Conservation (phyloP, 2,797 vertebrate genomes). For the Scolopax rusticola region DNA sequence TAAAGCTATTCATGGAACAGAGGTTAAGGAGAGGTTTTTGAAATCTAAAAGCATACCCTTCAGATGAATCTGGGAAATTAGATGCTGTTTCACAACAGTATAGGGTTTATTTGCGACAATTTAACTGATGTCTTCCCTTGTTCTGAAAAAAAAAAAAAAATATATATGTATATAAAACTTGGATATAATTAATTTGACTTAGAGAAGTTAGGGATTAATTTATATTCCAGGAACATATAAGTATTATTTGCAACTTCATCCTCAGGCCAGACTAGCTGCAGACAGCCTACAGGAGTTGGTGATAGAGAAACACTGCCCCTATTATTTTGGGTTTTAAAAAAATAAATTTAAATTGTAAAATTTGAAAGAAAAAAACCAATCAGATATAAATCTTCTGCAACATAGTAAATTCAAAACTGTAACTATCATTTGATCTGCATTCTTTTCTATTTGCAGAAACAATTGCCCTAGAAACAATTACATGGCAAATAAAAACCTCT, state of each 20-base stretch:
- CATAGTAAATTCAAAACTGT: not conserved
- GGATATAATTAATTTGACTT: not conserved
- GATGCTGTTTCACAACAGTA: not conserved
- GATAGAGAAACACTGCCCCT: not conserved
- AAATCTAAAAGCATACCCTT: constrained; percentile 30
- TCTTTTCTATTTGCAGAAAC: not conserved
- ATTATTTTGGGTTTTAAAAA: not conserved
- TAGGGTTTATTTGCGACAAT: not conserved
- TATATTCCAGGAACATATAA: not conserved
- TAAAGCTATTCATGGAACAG: constrained; percentile 14
- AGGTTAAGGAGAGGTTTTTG: constrained; percentile 21
- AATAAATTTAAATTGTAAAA: not conserved
- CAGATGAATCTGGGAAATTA: constrained; percentile 24
- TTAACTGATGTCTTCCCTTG: not conserved
- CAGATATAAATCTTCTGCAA: not conserved
- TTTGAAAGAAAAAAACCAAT: not conserved
- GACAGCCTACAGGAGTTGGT: not conserved
- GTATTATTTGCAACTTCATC: not conserved
- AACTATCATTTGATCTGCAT: not conserved
- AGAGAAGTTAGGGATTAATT: constrained; percentile 17
- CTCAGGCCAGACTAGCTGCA: not conserved
- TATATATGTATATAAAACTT: too few relatives aligned
- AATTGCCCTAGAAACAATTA: not conserved
- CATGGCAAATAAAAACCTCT: not conserved
- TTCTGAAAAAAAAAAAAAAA: not conserved